phyloP scores from a whole-genome alignment of 2,113 vertebrate species.

The Sander vitreus region DNA sequence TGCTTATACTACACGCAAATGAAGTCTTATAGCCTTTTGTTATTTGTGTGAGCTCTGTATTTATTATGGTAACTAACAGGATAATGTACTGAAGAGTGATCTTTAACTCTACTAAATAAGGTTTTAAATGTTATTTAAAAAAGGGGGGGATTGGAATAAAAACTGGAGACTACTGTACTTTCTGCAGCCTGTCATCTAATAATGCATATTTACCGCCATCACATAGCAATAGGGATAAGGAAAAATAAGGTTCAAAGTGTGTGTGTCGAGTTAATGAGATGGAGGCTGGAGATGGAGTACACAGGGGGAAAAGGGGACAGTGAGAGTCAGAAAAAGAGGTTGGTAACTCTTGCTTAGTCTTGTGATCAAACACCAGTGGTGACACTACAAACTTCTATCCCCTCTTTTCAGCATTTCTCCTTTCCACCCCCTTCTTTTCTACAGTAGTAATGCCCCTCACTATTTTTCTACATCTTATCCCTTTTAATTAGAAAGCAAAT shows the following conservation, averaged over 20 bases:
- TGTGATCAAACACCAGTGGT: slow-evolving; percentile 93
- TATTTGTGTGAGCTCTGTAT: not conserved
- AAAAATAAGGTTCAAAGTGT: slow-evolving; percentile 45
- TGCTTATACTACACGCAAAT: not conserved
- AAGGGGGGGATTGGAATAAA: not conserved
- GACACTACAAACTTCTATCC: slow-evolving; percentile 95
- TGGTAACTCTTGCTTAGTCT: slow-evolving; percentile 84
- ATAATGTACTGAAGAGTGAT: not conserved
- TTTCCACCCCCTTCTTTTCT: slow-evolving; percentile 79
- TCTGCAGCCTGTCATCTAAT: not conserved
- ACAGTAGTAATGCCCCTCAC: slow-evolving; percentile 85
- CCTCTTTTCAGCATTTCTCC: slow-evolving; percentile 88
- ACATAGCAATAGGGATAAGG: not conserved
- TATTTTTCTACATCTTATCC: slow-evolving; percentile 94
- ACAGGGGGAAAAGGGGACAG: slow-evolving; percentile 27
- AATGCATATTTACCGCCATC: not conserved
- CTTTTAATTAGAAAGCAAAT: slow-evolving; percentile 99
- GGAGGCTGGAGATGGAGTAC: slow-evolving; percentile 33
- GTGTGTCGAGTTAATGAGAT: slow-evolving; percentile 43
- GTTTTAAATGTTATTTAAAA: not conserved
- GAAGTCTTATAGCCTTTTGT: not conserved
- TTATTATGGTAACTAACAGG: not conserved
- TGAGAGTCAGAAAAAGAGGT: slow-evolving; percentile 64
- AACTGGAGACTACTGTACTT: not conserved
- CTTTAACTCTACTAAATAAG: not conserved